Conservation (phyloP, 2,888 invertebrate species). For the Heliconius hortense region DNA sequence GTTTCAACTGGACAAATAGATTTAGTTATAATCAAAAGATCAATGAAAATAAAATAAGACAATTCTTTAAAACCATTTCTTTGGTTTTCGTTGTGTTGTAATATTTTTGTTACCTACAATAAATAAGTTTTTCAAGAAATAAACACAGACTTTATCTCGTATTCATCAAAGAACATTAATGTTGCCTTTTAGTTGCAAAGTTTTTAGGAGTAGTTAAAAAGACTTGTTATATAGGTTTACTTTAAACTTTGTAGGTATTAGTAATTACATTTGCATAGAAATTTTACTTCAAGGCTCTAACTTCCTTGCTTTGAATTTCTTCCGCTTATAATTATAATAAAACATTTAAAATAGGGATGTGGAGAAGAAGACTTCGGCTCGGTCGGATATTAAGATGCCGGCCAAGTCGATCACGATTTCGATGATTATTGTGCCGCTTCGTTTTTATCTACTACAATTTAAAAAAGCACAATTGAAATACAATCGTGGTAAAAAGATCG, state of each 20-base stretch:
- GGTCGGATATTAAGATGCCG: too few species aligned
- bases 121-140: background rate
- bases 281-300: background rate
- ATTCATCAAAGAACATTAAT: background rate
- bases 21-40: too few species aligned
- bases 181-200: background rate
- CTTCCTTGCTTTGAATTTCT: background rate
- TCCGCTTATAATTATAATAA: too few species aligned
- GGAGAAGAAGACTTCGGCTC: too few species aligned
- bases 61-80: background rate
- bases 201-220: background rate
- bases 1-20: too few species aligned
- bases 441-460: too few species aligned
- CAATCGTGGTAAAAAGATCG: too few species aligned
- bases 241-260: background rate
- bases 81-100: background rate
- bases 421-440: too few species aligned
- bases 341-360: background rate
- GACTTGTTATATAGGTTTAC: background rate
- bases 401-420: too few species aligned
- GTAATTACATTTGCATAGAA: conserved; percentile 2
- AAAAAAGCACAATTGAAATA: too few species aligned
- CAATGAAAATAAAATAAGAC: too few species aligned
- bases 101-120: background rate
- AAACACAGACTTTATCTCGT: background rate